Evolutionary conservation across 2,797 vertebrate species (phyloP).

Genomic region (Xiphorhynchus erythropygius): DNA sequence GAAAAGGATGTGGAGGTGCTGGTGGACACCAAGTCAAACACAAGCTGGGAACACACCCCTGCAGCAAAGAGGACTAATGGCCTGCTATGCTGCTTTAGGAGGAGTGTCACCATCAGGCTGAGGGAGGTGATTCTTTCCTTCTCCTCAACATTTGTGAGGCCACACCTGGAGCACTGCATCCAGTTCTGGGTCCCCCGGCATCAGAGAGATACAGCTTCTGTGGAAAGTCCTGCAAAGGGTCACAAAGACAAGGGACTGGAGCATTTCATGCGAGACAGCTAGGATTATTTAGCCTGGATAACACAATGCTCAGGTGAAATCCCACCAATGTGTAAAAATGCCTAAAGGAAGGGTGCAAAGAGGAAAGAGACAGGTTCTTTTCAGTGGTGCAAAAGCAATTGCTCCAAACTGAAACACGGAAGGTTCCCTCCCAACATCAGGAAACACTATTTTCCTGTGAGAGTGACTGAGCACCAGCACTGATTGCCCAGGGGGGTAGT

Average conservation of each 20-base stretch:
- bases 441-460: neutral
- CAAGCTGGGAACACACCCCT: fast-evolving
- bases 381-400: neutral
- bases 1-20: neutral
- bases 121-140: neutral
- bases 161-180: fast-evolving
- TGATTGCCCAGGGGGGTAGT: neutral
- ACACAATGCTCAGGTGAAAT: neutral
- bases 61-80: neutral
- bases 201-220: neutral
- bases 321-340: neutral
- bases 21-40: neutral
- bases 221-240: neutral
- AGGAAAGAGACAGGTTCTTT: neutral
- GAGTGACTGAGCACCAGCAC: neutral
- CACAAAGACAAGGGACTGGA: neutral
- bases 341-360: neutral
- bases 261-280: neutral
- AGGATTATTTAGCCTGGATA: neutral
- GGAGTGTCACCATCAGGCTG: neutral
- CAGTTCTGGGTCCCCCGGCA: neutral
- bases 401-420: neutral
- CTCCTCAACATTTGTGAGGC: neutral
- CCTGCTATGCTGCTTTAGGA: neutral
- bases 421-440: neutral